phyloP scores from a whole-genome alignment of 2,888 invertebrate genomes.

The Tholera decimalis region DNA sequence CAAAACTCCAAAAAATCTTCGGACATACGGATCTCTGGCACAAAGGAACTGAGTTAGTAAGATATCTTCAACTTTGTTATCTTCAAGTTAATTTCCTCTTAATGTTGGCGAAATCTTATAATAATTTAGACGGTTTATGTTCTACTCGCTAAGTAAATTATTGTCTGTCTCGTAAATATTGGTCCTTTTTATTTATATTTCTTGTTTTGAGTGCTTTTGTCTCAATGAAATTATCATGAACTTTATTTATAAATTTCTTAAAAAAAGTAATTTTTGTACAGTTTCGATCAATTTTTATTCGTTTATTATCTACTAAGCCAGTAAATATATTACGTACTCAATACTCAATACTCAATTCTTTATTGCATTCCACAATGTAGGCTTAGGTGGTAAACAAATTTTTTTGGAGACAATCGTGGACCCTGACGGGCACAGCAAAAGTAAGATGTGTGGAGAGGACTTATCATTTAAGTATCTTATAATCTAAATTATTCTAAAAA shows the following conservation, averaged over 20 bases:
- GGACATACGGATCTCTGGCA: constrained; percentile 35
- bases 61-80: constrained; percentile 55
- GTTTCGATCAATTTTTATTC: no score
- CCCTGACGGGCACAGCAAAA: no score
- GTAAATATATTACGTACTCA: no score
- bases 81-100: constrained; percentile 59
- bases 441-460: no score
- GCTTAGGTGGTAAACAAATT: no score
- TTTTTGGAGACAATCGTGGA: no score
- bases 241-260: constrained; percentile 24
- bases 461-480: no score
- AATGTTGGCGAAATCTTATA: constrained; percentile 56
- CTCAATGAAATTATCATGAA: constrained; percentile 33
- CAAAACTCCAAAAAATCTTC: constrained; percentile 19
- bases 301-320: no score
- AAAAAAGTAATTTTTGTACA: not conserved
- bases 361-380: no score
- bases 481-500: no score
- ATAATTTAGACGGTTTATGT: constrained; percentile 57
- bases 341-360: no score
- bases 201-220: constrained; percentile 43
- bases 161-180: constrained; percentile 54
- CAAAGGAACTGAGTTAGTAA: constrained; percentile 31
- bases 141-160: constrained; percentile 53
- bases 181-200: constrained; percentile 49